Evolutionary conservation across 2,888 invertebrate species (phyloP), one percentile per base, ranked within the genome.

Genomic region (Neoaliturus tenellus): DNA sequence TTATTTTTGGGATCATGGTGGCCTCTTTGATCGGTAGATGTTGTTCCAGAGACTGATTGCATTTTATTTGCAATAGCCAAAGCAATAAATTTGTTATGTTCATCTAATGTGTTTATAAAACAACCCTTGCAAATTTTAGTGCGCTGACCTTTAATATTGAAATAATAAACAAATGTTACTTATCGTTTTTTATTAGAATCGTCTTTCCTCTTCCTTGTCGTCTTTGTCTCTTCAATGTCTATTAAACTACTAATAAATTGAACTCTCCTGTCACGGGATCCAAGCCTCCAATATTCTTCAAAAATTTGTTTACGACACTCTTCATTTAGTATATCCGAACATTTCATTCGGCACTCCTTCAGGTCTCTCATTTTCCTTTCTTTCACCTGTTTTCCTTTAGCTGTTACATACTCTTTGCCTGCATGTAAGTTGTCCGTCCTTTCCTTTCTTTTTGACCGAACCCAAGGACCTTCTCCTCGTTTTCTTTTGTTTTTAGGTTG

Each of bases 271-370:
- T 84, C 55, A 6, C 82, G 28, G n/a, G 55, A 35, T 25, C 78
- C 82, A 67, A 84, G 71, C 23, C 20, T n/a, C 82, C 84, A 84
- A 35, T 84, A 84, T 23, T 84, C 82, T 35, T 67, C 10, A 73
- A 83, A 83, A 23, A 83, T 85, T 31, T 31, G 3, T 31, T 82
- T 44, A 39, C 62, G 31, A 33, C 39, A 8, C 8, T 82, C 81
- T 8, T 39, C 35, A 41, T 14, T 55, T 23, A 81, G 17, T 14
- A 1, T 62, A 39, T 67, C n/a, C 12, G 41, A 35, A 41, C 81
- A 81, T 41, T 67, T 12, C 33, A 51, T 82, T 58, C 71, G 20
- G 23, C 82, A 82, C 17, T 69, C 12, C 28, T 69, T 67, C 28
- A 82, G 41, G 10, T 25, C 23, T 31, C 67, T 81, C 67, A 81